Percentiles rank a stretch among this genome's conserved stretches.
These are phyloP conservation scores for Apodemia zela DNA, from an alignment of 2,888 invertebrate species.

Conservation along the genomic window DNA sequence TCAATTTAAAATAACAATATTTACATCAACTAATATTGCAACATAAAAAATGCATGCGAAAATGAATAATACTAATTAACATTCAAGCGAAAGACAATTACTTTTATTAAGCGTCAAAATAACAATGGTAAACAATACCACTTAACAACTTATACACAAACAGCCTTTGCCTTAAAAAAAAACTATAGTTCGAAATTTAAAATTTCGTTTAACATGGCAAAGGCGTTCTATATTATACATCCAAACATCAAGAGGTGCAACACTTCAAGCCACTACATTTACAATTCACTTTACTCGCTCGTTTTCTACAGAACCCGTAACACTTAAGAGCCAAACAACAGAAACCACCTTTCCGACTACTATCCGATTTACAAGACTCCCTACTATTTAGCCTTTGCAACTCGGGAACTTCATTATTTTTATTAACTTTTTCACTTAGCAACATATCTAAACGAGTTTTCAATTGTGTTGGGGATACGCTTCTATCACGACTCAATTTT, in stretches of 20 bases:
- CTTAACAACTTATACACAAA: conserved; percentile 6
- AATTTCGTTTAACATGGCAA: conserved; percentile 22
- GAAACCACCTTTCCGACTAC: conserved; percentile 51
- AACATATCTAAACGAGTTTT: conserved; percentile 81
- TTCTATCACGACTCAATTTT: conserved; percentile 52
- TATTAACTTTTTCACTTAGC: conserved; percentile 44
- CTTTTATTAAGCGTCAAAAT: conserved; percentile 31
- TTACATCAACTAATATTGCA: conserved; percentile 28
- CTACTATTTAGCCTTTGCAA: conserved; percentile 59
- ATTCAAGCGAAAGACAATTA: conserved; percentile 33
- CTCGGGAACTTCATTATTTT: conserved; percentile 41
- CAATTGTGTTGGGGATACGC: conserved; percentile 83
- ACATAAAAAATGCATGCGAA: conserved; percentile 34
- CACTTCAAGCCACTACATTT: conserved; percentile 55
- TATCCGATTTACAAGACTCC: conserved; percentile 63
- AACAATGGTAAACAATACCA: conserved; percentile 36
- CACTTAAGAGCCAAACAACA: conserved; percentile 68
- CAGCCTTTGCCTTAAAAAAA: conserved; percentile 20
- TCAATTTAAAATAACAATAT: conserved; percentile 17
- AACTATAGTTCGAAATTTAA: conserved; percentile 25
- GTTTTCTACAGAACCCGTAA: conserved; percentile 64
- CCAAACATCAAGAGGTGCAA: conserved; percentile 46
- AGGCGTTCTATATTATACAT: conserved; percentile 21
- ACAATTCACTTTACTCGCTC: conserved; percentile 55
- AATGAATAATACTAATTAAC: conserved; percentile 32